Evolutionary conservation across 1,140 invertebrate genomes (phyloP).

Genomic region (honey bee (Apis mellifera)): Amel_HAv3.1 CM009937.2:10145501-10146000

Average conservation of each 20-base stretch:
- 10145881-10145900: background rate
- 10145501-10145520: constrained; percentile 15
- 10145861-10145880: background rate
- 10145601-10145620: constrained; percentile 49
- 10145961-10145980: too few relatives aligned
- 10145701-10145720: constrained; percentile 49
- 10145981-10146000: too few relatives aligned
- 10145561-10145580: constrained; percentile 46
- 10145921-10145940: too few relatives aligned
- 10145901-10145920: too few relatives aligned
- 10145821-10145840: background rate
- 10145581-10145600: constrained; percentile 59
- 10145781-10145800: constrained; percentile 29
- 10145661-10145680: too few relatives aligned
- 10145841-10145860: constrained; percentile 1
- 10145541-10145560: constrained; percentile 51
- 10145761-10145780: constrained; percentile 58
- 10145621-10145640: constrained; percentile 30
- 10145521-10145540: constrained; percentile 41
- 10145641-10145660: background rate
- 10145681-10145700: background rate
- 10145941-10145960: too few relatives aligned
- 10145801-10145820: background rate
- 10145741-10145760: constrained; percentile 71
- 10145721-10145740: constrained; percentile 60